Evolutionary conservation across 2,113 vertebrate genomes (phyloP).

Genomic region (Ptilorrhoa leucosticta): DNA sequence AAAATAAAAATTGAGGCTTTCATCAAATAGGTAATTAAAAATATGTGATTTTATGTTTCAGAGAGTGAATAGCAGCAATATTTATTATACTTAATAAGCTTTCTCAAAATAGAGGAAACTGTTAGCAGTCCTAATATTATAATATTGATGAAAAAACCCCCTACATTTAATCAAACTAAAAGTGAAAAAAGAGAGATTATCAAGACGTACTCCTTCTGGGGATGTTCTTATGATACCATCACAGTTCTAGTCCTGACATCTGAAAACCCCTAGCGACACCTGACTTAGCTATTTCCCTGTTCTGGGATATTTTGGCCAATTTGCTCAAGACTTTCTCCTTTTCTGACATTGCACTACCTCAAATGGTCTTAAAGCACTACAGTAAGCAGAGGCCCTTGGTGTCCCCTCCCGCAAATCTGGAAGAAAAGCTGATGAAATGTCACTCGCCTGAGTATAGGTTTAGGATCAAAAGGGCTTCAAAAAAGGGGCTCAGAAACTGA

Average conservation of each 20-base stretch:
- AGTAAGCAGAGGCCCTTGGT: neutral
- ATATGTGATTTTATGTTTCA: neutral
- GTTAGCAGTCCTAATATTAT: neutral
- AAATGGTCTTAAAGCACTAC: neutral
- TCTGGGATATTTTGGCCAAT: neutral
- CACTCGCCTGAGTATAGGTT: neutral
- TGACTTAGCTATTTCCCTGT: neutral
- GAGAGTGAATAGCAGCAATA: neutral
- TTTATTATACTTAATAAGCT: neutral
- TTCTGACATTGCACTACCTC: neutral
- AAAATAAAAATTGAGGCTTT: neutral
- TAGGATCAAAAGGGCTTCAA: neutral
- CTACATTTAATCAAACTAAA: neutral
- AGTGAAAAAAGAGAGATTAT: neutral
- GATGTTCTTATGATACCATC: neutral
- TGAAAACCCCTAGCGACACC: neutral
- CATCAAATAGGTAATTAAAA: neutral
- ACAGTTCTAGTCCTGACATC: neutral
- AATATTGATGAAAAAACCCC: neutral
- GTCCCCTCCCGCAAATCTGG: rapidly evolving
- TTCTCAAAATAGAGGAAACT: neutral
- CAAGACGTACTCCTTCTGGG: neutral
- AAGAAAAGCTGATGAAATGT: neutral
- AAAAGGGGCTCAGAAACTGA: neutral
- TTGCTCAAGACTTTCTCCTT: neutral